Conservation (phyloP, 2,888 invertebrate genomes). For the Orthosia gothica region DNA sequence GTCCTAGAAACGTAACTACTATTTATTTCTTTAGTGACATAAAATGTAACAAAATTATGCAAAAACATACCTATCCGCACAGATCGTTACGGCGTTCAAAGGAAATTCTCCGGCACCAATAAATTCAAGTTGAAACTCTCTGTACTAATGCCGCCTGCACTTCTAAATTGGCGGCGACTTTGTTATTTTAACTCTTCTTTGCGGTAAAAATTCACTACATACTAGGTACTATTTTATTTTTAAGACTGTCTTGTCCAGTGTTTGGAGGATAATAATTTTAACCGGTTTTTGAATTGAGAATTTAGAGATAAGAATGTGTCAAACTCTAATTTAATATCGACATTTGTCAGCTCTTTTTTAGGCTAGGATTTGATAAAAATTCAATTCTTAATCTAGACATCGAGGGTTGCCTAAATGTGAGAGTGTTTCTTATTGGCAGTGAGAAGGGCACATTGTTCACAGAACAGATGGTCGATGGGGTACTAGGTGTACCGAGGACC, state of each 20-base stretch:
- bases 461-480: no score
- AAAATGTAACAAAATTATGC: slow-evolving; percentile 74
- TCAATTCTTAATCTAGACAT: neutral
- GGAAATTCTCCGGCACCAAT: slow-evolving; percentile 76
- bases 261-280: no score
- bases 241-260: no score
- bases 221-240: neutral
- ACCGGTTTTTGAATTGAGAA: no score
- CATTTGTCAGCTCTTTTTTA: no score
- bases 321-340: no score
- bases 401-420: neutral
- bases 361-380: neutral
- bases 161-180: slow-evolving; percentile 65
- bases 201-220: neutral
- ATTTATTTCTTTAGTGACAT: slow-evolving; percentile 53
- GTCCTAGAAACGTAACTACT: neutral
- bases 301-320: no score
- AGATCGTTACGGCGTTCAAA: slow-evolving; percentile 80
- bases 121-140: slow-evolving; percentile 75
- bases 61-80: slow-evolving; percentile 68
- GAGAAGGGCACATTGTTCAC: no score
- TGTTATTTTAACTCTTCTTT: slow-evolving; percentile 53
- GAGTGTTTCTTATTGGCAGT: neutral
- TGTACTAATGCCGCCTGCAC: slow-evolving; percentile 67
- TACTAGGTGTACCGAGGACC: no score